A percentile compares a stretch with the other conserved stretches of the same genome.
These are phyloP conservation scores for Stegophylla sp. DNA, from an alignment of 2,888 invertebrate species.

Conservation along the genomic window DNA sequence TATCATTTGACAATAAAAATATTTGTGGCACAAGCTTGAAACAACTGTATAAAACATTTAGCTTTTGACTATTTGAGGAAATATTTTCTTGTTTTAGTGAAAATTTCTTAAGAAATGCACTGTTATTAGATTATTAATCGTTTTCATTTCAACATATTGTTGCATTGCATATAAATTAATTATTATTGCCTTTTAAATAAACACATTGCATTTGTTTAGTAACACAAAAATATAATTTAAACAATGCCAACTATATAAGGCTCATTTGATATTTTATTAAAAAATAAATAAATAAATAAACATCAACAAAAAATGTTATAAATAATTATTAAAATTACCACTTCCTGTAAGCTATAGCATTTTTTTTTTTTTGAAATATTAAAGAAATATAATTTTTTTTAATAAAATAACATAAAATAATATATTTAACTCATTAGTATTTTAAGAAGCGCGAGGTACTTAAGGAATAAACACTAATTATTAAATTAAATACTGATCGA, in stretches of 20 bases:
- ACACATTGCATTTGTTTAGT: background rate
- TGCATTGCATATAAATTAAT: too few species aligned
- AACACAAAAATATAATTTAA: background rate
- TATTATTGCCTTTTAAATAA: too few species aligned
- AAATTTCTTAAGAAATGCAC: too few species aligned
- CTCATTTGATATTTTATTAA: conserved; percentile 51
- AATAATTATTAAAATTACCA: conserved; percentile 16
- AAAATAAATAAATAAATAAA: conserved; percentile 48
- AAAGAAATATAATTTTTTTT: conserved; percentile 28
- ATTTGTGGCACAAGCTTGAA: too few species aligned
- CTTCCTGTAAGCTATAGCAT: conserved; percentile 41
- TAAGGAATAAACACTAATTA: conserved; percentile 36
- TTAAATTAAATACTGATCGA: conserved; percentile 41
- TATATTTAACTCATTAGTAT: conserved; percentile 31
- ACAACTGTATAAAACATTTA: too few species aligned
- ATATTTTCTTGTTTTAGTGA: too few species aligned
- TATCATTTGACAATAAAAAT: too few species aligned
- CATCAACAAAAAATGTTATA: conserved; percentile 14
- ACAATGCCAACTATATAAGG: conserved; percentile 18
- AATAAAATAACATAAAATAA: background rate
- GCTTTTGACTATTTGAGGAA: too few species aligned
- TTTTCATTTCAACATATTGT: too few species aligned
- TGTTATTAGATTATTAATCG: too few species aligned
- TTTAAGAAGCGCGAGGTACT: conserved; percentile 52
- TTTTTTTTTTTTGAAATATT: background rate